A percentile compares a stretch with the other conserved stretches of the same genome.
Evolutionary conservation across 2,797 vertebrate genomes (phyloP).

Genomic region (Eulemur mongoz): DNA sequence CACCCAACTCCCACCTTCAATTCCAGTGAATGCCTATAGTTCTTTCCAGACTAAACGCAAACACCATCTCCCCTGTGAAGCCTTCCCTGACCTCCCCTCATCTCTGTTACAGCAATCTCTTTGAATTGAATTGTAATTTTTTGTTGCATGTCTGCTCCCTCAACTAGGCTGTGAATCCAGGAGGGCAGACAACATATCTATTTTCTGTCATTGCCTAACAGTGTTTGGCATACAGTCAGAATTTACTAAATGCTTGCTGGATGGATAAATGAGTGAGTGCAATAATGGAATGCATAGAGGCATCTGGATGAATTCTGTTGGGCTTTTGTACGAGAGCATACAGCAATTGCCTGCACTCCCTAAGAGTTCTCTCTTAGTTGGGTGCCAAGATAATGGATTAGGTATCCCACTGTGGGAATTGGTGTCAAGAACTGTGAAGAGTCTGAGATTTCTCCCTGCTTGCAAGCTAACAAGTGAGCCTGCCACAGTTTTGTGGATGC

Average conservation of each 20-base stretch:
- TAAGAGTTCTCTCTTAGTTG: neutral
- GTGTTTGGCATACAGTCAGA: conserved; percentile 18
- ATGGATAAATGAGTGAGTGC: neutral
- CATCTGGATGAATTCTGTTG: neutral
- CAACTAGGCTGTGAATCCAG: neutral
- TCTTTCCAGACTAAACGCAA: neutral
- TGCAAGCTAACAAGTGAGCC: neutral
- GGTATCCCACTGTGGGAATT: neutral
- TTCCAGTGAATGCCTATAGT: neutral
- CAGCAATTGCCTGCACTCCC: neutral
- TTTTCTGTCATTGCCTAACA: neutral
- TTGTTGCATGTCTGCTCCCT: neutral
- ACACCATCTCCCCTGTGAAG: neutral
- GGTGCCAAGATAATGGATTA: neutral
- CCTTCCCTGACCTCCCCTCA: neutral
- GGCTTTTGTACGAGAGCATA: neutral
- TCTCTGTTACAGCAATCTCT: neutral
- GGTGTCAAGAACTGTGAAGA: neutral
- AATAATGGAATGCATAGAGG: neutral
- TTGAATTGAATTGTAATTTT: conserved; percentile 1
- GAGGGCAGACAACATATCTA: neutral
- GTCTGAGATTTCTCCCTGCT: conserved; percentile 1
- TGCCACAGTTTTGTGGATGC: neutral
- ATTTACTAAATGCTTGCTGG: conserved; percentile 9
- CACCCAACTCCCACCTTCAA: neutral